Evolutionary conservation across 2,888 invertebrate species (phyloP), one percentile per base, ranked within the genome.

Genomic region (Hydrotaea cyrtoneurina): DNA sequence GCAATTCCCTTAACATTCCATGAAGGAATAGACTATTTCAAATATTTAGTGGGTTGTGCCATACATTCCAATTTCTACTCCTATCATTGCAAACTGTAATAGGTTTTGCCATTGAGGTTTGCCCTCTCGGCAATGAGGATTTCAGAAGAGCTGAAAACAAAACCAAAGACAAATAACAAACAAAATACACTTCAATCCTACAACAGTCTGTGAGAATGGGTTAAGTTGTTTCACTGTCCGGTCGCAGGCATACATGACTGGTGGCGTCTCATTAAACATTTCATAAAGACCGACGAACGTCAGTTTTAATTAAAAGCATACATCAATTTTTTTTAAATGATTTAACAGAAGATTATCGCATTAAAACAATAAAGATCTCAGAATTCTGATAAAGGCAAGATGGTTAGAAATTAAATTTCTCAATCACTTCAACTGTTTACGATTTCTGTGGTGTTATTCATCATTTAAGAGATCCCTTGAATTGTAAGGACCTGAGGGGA

Each of bases 191-290:
- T 31, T 31, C 57, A 39, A 72, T 55, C 53, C 53, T 31, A 17
- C 26, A 72, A 26, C 13, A 26, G 17, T 55, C 7, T 15, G 26
- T 78, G 78, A 57, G 69, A 80, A 83, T 77, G 74, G 69, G 64
- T 81, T 80, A 76, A 78, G 50, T 84, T 80, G 78, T 39, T 55
- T 78, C 75, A 80, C 43, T 62, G 74, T 77, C 55, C 74, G 74
- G 75, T 78, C 57, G 72, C 71, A 71, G 78, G 66, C 74, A 83
- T 59, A 17, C 50, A n/a, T 13, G 71, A 55, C 21, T 73, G 15
- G 55, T 55, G 71, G 46, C 66, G 73, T 78, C 80, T 74, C 78
- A 81, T 78, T 81, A 81, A 84, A 84, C 64, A 84, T 36, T 36
- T 64, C 64, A 78, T 84, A 78, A 76, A 62, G 31, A n/a, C 62